Evolutionary conservation across 2,113 vertebrate species (phyloP).

Genomic region (Puffinus mauretanicus): DNA sequence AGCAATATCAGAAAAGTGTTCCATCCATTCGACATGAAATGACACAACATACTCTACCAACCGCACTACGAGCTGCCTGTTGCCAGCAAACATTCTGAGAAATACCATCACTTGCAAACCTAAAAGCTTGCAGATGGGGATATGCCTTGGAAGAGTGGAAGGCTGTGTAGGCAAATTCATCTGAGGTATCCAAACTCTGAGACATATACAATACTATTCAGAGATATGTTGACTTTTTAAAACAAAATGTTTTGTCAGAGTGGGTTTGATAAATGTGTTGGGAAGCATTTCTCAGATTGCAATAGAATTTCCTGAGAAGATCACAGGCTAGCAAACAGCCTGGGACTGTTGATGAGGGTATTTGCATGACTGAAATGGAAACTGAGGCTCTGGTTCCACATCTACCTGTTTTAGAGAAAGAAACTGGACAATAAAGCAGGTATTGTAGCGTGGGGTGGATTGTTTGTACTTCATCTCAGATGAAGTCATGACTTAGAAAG

Average conservation of each 20-base stretch:
- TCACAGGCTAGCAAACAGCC: not conserved
- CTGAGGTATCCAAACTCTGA: not conserved
- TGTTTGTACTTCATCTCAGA: not conserved
- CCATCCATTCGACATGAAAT: not conserved
- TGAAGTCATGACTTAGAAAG: conserved; percentile 3
- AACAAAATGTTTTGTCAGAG: not conserved
- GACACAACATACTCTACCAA: not conserved
- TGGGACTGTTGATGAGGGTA: not conserved
- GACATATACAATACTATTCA: not conserved
- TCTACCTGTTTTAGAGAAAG: not conserved
- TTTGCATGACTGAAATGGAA: not conserved
- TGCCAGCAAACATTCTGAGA: not conserved
- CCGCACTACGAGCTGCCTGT: not conserved
- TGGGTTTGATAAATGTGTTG: not conserved
- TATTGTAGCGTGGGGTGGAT: not conserved
- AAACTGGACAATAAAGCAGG: not conserved
- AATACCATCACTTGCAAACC: not conserved
- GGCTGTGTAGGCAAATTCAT: not conserved
- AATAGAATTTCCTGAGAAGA: not conserved
- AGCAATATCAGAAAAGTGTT: not conserved
- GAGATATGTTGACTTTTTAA: not conserved
- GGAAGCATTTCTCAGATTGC: not conserved
- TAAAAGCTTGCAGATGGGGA: not conserved
- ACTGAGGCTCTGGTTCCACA: not conserved
- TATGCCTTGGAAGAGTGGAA: not conserved